phyloP scores from a whole-genome alignment of 2,113 vertebrate species.

The Melanotaenia duboulayi region DNA sequence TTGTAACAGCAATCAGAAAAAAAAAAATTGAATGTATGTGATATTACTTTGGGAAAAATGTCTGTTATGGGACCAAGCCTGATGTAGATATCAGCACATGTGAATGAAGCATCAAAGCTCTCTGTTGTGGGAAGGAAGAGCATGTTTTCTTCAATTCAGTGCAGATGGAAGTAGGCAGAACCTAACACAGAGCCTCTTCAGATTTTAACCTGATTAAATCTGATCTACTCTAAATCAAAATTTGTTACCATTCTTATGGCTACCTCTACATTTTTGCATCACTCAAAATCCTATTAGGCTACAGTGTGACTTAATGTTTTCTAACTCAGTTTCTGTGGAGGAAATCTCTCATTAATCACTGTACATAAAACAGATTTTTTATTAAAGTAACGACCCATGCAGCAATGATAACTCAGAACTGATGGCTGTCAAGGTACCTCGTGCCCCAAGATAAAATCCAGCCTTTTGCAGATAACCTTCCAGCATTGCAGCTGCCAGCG shows the following conservation, averaged over 20 bases:
- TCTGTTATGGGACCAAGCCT: constrained; percentile 19
- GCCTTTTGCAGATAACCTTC: background rate
- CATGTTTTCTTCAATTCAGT: constrained; percentile 36
- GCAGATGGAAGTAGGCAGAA: constrained; percentile 51
- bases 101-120: constrained; percentile 25
- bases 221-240: constrained; percentile 42
- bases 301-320: constrained; percentile 7
- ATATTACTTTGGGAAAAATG: constrained; percentile 8
- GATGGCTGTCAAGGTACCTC: background rate
- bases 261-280: constrained; percentile 9
- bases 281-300: background rate
- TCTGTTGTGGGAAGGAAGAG: constrained; percentile 14
- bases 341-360: no score
- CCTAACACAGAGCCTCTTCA: constrained; percentile 40
- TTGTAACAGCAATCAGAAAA: constrained; percentile 36
- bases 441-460: background rate
- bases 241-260: constrained; percentile 34
- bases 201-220: constrained; percentile 56
- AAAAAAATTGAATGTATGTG: constrained; percentile 20
- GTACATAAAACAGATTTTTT: background rate
- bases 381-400: background rate
- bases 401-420: constrained; percentile 2
- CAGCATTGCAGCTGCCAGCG: background rate
- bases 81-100: constrained; percentile 12
- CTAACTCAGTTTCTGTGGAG: no score